phyloP scores from a whole-genome alignment of 2,113 vertebrate species.

The Bubo bubo region DNA sequence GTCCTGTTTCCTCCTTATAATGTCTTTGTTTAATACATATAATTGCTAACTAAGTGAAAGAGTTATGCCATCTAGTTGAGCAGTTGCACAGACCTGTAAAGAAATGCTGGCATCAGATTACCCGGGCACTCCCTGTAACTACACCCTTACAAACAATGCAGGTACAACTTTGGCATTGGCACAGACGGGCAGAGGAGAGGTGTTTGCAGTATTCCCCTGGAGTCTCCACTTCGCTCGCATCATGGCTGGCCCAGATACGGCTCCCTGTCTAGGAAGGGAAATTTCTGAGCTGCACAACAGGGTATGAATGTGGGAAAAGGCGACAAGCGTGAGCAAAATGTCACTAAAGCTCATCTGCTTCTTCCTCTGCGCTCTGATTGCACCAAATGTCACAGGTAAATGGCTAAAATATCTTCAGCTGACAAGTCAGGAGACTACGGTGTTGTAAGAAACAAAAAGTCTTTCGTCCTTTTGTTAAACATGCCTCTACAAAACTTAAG shows the following conservation, averaged over 20 bases:
- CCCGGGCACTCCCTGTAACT: not conserved
- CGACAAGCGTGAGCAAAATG: not conserved
- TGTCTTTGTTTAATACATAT: not conserved
- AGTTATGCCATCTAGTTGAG: not conserved
- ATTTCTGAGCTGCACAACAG: not conserved
- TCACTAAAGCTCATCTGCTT: not conserved
- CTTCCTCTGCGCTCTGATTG: not conserved
- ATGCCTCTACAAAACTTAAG: not conserved
- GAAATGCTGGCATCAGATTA: not conserved
- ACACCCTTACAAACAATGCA: not conserved
- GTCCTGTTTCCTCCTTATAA: not conserved
- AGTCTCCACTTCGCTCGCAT: fast-evolving
- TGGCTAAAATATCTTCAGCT: not conserved
- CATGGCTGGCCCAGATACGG: not conserved
- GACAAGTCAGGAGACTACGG: not conserved
- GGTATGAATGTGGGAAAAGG: not conserved
- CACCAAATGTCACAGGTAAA: conserved; percentile 43
- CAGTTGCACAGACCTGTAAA: conserved; percentile 21
- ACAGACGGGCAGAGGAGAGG: not conserved
- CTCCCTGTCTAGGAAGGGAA: not conserved
- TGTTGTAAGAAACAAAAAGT: not conserved
- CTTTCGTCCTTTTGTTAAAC: not conserved
- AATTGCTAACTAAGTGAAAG: not conserved
- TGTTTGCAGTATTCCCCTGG: not conserved
- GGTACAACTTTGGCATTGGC: fast-evolving